Evolutionary conservation across 2,888 invertebrate species (phyloP), one percentile per base, ranked within the genome.

Genomic region (Rhyacophila evoluta): DNA sequence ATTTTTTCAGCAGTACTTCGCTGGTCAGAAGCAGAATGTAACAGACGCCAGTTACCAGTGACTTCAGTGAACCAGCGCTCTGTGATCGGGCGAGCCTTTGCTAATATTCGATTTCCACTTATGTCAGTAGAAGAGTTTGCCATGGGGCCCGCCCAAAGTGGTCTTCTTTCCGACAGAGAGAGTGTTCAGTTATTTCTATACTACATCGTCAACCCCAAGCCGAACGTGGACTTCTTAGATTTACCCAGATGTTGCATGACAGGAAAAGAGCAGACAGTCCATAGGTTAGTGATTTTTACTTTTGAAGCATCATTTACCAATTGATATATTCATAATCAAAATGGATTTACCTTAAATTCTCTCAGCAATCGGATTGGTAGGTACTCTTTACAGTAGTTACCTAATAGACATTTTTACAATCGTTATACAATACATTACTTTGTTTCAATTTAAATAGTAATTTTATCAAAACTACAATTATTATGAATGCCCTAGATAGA

Each of bases 51-150:
- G 83, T 84, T 94, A 15, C 91, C 93, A 0, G 89, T 92, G 0
- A 92, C 91, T 0, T 91, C 94, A 0, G 91, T 91, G 81, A 94
- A 94, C 86, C 94, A 94, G 84, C 88, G 95, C 81, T 86, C 88
- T 79, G 93, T 94, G 0, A 87, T 96, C 0, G 94, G 94, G 0
- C 85, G 91, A 73, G 94, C 95, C 0, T 90, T 96, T 83, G 91
- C 92, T 38, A 90, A 95, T 0, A 93, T 96, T 75, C 88, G 96
- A 28, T 96, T 95, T 85, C 95, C 96, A 0, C 87, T 95, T 25
- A 96, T 96, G 95, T 93, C 94, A 0, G 93, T 95, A 0, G 95
- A 96, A 85, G 96, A 96, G 86, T 96, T 96, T 86, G 95, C 95
- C 0, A 91, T 92, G 86, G 94, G 93, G 0, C 93, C 94, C 0